Conservation (phyloP, 2,888 invertebrate species). For the Liopterus haemorrhoidalis region DNA sequence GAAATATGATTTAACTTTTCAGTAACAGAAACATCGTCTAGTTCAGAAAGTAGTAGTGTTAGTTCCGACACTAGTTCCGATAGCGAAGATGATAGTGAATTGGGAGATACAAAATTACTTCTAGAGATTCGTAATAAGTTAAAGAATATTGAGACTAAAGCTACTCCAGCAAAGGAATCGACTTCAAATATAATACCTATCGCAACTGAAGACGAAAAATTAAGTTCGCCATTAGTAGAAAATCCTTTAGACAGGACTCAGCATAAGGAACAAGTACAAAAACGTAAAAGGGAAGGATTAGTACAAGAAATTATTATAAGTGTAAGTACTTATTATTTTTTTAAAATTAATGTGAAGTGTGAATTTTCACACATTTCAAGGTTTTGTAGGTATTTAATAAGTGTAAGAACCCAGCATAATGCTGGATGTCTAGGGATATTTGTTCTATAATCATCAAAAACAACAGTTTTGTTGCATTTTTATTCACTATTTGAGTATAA, state of each 20-base stretch:
- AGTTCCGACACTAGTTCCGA: constrained; percentile 49
- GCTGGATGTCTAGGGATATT: too few relatives aligned
- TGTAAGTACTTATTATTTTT: constrained; percentile 47
- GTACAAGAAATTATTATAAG: constrained; percentile 61
- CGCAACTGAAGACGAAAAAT: constrained; percentile 36
- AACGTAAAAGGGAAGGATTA: constrained; percentile 51
- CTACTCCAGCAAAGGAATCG: constrained; percentile 32
- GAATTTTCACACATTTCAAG: too few relatives aligned
- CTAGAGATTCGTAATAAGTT: constrained; percentile 41
- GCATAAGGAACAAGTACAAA: constrained; percentile 35
- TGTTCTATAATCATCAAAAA: neutral
- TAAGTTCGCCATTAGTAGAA: constrained; percentile 15
- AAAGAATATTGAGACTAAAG: constrained; percentile 40
- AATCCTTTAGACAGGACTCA: constrained; percentile 30
- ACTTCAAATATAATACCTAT: constrained; percentile 48
- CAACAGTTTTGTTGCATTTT: neutral
- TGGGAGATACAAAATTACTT: constrained; percentile 42
- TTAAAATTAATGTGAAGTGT: too few relatives aligned
- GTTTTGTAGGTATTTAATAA: too few relatives aligned
- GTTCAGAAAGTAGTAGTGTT: constrained; percentile 43
- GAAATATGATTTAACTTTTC: constrained; percentile 25
- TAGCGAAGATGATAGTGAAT: constrained; percentile 46
- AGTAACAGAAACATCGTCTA: constrained; percentile 39
- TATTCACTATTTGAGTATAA: too few relatives aligned
- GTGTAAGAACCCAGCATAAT: too few relatives aligned